Conservation (phyloP, 2,113 vertebrate genomes). For the Fregetta grallaria region DNA sequence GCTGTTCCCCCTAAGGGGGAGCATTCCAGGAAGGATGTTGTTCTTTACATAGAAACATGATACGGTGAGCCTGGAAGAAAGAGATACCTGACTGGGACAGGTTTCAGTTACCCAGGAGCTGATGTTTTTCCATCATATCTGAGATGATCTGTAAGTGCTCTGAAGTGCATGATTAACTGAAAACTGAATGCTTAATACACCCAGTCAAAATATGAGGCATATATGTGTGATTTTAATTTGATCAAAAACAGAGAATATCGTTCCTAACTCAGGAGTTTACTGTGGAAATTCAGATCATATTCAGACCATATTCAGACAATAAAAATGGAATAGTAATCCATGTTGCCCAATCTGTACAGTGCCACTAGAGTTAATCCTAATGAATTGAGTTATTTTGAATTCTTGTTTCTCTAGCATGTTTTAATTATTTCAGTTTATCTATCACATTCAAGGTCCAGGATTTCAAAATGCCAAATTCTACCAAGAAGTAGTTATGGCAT, state of each 20-base stretch:
- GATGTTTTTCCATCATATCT: background rate
- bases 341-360: background rate
- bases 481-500: background rate
- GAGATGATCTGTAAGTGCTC: background rate
- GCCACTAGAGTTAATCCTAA: background rate
- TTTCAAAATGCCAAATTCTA: background rate
- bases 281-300: background rate
- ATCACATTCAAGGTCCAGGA: background rate
- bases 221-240: background rate
- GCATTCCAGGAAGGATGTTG: conserved; percentile 38
- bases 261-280: background rate
- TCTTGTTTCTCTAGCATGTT: background rate
- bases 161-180: background rate
- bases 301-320: background rate
- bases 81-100: background rate
- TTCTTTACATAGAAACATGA: conserved; percentile 19
- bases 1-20: conserved; percentile 4
- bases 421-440: background rate
- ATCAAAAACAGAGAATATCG: fast-evolving
- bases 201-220: background rate
- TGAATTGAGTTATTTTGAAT: background rate
- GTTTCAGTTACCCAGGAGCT: background rate
- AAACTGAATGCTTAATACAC: background rate
- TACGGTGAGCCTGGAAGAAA: background rate
- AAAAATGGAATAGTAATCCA: background rate